Percentiles rank a stretch among this genome's conserved stretches.
Evolutionary conservation across 2,113 vertebrate genomes (phyloP).

Genomic region (Cephalophus harveyi): DNA sequence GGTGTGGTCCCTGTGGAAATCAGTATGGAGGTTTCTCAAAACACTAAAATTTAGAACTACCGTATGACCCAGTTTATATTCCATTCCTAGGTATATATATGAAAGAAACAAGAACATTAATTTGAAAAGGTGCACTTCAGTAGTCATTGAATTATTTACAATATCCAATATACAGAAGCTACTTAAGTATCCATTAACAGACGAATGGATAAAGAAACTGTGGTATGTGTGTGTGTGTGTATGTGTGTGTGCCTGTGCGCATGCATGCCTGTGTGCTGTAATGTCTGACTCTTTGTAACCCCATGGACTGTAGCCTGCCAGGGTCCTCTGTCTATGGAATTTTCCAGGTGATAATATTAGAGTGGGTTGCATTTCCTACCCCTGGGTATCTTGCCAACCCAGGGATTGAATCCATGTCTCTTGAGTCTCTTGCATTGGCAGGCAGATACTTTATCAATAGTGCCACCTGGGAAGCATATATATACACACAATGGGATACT

Average conservation of each 20-base stretch:
- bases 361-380: not conserved
- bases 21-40: not conserved
- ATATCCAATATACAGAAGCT: not conserved
- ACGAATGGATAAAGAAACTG: not conserved
- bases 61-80: not conserved
- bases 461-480: not conserved
- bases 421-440: not conserved
- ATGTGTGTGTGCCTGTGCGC: rapidly evolving
- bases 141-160: not conserved
- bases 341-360: not conserved
- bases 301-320: not conserved
- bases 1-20: not conserved
- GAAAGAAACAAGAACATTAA: not conserved
- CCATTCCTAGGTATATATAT: not conserved
- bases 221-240: too few relatives aligned
- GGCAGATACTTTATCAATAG: not conserved
- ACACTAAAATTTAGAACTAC: not conserved
- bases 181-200: not conserved
- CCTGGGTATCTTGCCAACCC: not conserved
- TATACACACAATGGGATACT: not conserved
- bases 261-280: not conserved
- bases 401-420: not conserved
- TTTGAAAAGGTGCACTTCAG: not conserved
- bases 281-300: not conserved
- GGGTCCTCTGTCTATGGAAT: not conserved